Conservation (phyloP, 1,140 invertebrate species). For the Stegodyphus dumicola region DNA sequence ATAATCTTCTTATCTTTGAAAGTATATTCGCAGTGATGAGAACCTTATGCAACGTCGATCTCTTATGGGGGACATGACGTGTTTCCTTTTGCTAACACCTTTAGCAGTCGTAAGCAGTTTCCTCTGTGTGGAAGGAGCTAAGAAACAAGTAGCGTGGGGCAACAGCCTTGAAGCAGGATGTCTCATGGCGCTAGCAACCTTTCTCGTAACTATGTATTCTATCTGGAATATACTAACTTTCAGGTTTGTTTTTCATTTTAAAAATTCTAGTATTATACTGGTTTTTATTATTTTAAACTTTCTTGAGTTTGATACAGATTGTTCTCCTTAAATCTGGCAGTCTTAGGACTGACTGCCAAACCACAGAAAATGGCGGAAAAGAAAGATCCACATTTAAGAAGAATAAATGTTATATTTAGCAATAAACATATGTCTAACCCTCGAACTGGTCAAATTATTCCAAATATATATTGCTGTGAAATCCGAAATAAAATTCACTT, state of each 20-base stretch:
- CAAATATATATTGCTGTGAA: no score
- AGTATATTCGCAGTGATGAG: conserved; percentile 69
- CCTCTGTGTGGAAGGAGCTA: conserved; percentile 71
- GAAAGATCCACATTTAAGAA: no score
- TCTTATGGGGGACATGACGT: conserved; percentile 70
- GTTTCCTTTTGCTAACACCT: conserved; percentile 72
- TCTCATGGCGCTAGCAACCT: conserved; percentile 49
- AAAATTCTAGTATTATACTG: no score
- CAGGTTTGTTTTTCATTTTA: conserved; percentile 25
- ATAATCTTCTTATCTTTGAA: conserved; percentile 54
- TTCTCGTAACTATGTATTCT: conserved; percentile 43
- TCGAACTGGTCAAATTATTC: no score
- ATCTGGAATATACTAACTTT: conserved; percentile 54
- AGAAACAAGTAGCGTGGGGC: conserved; percentile 14
- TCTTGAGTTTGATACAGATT: not conserved
- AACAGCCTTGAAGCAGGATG: conserved; percentile 59
- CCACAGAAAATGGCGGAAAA: no score
- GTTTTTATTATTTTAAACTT: not conserved
- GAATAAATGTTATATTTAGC: no score
- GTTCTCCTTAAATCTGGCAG: not conserved
- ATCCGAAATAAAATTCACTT: no score
- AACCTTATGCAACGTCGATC: conserved; percentile 66
- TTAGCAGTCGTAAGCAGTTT: conserved; percentile 71
- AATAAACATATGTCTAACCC: no score
- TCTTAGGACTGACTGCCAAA: not conserved